A percentile compares a stretch with the other conserved stretches of the same genome.
Evolutionary conservation across 1,140 invertebrate species (phyloP).

Genomic region (Coboldia fuscipes): DNA sequence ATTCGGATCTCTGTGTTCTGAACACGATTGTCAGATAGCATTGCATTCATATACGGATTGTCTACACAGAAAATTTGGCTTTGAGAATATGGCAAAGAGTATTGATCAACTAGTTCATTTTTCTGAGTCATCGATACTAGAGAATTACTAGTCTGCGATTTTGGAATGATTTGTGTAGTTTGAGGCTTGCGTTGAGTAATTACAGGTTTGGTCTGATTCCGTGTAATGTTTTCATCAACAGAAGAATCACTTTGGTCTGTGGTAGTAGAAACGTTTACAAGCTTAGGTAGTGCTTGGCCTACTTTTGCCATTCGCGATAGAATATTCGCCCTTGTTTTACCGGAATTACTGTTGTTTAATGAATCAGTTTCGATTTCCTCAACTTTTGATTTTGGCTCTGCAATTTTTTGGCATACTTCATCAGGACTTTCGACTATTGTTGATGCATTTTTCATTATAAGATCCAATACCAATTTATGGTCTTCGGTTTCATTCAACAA

Average conservation of each 20-base stretch:
- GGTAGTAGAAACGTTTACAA: constrained; percentile 1
- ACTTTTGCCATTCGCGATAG: constrained; percentile 6
- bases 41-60: constrained; percentile 3
- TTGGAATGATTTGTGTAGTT: background rate
- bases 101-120: background rate
- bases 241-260: constrained; percentile 3
- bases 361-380: background rate
- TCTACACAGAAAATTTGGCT: background rate
- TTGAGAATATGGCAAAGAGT: background rate
- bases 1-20: constrained; percentile 7
- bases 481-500: constrained; percentile 9
- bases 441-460: background rate
- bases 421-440: background rate
- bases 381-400: background rate
- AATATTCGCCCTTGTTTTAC: background rate
- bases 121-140: background rate
- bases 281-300: constrained; percentile 3
- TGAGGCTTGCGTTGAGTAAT: constrained; percentile 1
- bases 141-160: background rate
- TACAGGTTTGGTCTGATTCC: constrained; percentile 4
- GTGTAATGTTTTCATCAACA: constrained; percentile 3
- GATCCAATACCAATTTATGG: background rate
- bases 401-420: background rate
- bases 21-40: constrained; percentile 5
- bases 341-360: background rate